Conservation (phyloP, 2,888 invertebrate species). For the Yponomeuta plumbellus region DNA sequence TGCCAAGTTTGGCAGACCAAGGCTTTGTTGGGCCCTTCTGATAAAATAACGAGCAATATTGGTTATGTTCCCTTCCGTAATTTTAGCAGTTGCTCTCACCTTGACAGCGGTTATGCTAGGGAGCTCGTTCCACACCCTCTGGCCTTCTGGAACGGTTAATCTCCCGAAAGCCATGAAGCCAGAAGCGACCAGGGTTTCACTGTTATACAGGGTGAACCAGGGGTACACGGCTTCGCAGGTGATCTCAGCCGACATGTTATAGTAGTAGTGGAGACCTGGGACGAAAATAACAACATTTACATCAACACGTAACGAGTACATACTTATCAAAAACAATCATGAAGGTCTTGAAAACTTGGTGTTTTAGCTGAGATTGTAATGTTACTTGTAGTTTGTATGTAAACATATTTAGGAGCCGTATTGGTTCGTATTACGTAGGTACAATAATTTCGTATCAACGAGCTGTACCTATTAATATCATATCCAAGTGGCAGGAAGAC, state of each 20-base stretch:
- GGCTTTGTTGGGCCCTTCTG: too few relatives aligned
- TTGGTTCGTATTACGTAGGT: too few relatives aligned
- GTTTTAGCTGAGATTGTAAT: too few relatives aligned
- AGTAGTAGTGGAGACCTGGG: conserved; percentile 31
- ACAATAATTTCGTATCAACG: too few relatives aligned
- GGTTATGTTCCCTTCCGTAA: neutral
- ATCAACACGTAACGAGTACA: too few relatives aligned
- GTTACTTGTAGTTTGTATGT: too few relatives aligned
- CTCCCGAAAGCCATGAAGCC: conserved; percentile 13
- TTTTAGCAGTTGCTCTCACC: neutral
- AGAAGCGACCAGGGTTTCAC: conserved; percentile 3
- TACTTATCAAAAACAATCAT: too few relatives aligned
- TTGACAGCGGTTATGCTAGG: neutral
- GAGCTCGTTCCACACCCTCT: conserved; percentile 15
- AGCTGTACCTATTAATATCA: too few relatives aligned
- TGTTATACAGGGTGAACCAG: conserved; percentile 15
- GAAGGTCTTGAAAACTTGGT: too few relatives aligned
- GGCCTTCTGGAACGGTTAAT: neutral
- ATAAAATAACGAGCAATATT: neutral
- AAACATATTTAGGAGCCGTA: too few relatives aligned
- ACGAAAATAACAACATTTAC: neutral
- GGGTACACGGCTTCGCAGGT: conserved; percentile 20
- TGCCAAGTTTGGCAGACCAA: too few relatives aligned
- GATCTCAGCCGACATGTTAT: conserved; percentile 26
- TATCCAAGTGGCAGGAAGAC: too few relatives aligned